Evolutionary conservation across 1,140 invertebrate species (phyloP), one percentile per base, ranked within the genome.

Genomic region (Drosophila sturtevanti): DNA sequence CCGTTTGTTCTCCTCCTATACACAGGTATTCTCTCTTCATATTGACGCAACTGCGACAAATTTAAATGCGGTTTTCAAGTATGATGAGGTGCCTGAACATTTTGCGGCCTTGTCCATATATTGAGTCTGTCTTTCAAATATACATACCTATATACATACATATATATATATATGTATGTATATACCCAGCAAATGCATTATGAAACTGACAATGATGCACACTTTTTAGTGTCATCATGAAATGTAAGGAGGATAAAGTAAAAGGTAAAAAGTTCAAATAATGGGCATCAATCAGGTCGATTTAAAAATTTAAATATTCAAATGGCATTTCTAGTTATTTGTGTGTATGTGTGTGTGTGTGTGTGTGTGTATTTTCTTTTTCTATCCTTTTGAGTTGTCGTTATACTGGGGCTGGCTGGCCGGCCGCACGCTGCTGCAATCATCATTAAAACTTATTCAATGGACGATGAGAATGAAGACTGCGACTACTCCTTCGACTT

Each of bases 381-480:
- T 16, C 41, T 37, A 2, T 10, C 34, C 12, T 35, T 35, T 2
- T 48, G 16, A 16, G 63, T 58, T 69, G 73, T 77, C 61, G 62
- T 65, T 77, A 72, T 65, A 16, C 51, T 51, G 70, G 27, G 78
- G 73, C 27, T 31, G 27, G 27, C 27, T n/a, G n/a, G n/a, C 81
- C 79, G 79, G 70, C 66, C 65, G 75, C 79, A 89, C 82, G 82
- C 85, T 81, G 84, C 84, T 80, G 84, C 84, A 87, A 87, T 87
- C 84, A 87, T 87, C 84, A 87, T 87, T 87, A 87, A 87, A 87
- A 89, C 79, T 87, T 87, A 87, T 87, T 87, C 84, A 87, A 87
- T 80, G 85, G 72, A 63, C n/a, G 54, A 27, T 9, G n/a, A 56
- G 27, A 9, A 22, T 1, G n/a, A 18, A 27, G 54, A 56, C 4